These are phyloP conservation scores for Tokudaia muenninki DNA, from an alignment of 2,797 vertebrate genomes.

Conservation along the genomic window DNA sequence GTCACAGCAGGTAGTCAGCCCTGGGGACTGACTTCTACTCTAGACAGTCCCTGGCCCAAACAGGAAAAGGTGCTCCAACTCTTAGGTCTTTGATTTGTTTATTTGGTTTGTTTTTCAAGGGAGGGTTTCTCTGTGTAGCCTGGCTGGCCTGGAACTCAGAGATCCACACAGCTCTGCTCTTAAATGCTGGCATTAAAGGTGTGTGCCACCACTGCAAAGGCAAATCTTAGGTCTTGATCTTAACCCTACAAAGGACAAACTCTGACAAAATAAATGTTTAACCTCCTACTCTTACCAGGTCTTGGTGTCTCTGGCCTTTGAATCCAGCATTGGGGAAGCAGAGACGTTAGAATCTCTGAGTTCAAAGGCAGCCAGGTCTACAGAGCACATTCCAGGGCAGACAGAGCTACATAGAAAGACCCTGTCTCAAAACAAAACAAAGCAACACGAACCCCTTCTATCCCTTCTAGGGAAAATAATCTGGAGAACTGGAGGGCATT, in stretches of 20 bases:
- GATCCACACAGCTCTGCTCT: neutral
- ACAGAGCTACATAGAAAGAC: neutral
- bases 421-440: neutral
- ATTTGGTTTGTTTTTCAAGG: neutral
- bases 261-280: slow-evolving; percentile 75
- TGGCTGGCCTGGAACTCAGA: neutral
- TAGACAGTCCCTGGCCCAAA: slow-evolving; percentile 54
- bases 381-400: neutral
- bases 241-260: slow-evolving; percentile 46
- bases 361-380: neutral
- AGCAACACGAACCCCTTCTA: neutral
- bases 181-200: neutral
- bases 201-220: too few species aligned
- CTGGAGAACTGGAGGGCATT: neutral
- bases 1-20: slow-evolving; percentile 48
- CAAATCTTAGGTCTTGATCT: slow-evolving; percentile 63
- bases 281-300: neutral
- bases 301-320: neutral
- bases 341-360: neutral
- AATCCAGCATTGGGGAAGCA: neutral
- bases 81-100: neutral
- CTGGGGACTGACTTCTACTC: slow-evolving; percentile 57
- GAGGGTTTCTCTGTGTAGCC: neutral
- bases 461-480: slow-evolving; percentile 31
- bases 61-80: slow-evolving; percentile 72